phyloP scores from a whole-genome alignment of 2,113 vertebrate genomes.

The Prionailurus bengalensis region DNA sequence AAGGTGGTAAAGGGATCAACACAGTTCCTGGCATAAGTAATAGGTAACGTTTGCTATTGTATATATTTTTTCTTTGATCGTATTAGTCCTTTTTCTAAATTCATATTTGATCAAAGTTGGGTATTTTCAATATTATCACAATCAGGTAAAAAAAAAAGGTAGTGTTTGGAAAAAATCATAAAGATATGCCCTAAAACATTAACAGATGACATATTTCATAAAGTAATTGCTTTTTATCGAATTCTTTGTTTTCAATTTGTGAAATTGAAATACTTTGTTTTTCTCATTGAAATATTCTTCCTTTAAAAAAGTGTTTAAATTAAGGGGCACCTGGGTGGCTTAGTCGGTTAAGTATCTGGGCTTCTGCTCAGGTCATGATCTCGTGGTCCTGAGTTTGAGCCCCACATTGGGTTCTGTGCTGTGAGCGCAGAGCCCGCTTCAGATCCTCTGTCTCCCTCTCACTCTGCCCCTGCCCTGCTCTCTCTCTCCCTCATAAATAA shows the following conservation, averaged over 20 bases:
- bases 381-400: no score
- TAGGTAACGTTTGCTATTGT: background rate
- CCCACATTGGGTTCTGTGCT: no score
- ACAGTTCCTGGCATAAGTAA: background rate
- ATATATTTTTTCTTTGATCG: background rate
- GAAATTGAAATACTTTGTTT: background rate
- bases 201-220: background rate
- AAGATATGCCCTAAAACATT: background rate
- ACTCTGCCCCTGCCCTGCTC: no score
- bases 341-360: no score
- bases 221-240: constrained; percentile 9
- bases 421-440: no score
- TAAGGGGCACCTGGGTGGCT: background rate
- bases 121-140: background rate
- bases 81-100: background rate
- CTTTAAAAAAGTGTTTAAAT: background rate
- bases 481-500: no score
- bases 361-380: no score
- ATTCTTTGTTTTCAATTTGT: background rate
- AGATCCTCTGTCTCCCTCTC: no score
- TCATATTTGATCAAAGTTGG: background rate
- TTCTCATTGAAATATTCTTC: background rate
- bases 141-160: background rate
- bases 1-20: background rate
- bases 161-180: background rate